phyloP scores from a whole-genome alignment of 2,113 vertebrate species.

The Dissostichus mawsoni region DNA sequence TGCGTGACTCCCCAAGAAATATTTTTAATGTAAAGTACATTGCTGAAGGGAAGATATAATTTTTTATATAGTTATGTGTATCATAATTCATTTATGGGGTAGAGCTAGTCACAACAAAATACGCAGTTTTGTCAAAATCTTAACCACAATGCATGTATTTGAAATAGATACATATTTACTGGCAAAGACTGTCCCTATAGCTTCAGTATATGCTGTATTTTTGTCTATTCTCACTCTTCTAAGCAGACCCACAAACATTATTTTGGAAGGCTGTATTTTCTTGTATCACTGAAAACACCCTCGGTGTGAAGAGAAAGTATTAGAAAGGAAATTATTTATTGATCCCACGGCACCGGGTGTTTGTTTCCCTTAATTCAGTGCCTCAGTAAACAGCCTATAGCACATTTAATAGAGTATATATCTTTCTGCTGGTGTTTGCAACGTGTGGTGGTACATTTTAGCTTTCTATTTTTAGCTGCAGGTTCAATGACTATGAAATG shows the following conservation, averaged over 20 bases:
- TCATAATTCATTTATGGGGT: neutral
- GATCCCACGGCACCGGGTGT: conserved; percentile 66
- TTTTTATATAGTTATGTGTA: neutral
- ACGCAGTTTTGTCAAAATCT: neutral
- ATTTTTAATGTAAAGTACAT: conserved; percentile 47
- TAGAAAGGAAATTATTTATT: conserved; percentile 78
- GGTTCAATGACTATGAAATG: conserved; percentile 82
- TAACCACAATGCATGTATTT: neutral
- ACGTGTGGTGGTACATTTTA: conserved; percentile 39
- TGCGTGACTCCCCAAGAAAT: conserved; percentile 29
- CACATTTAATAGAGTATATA: conserved; percentile 66
- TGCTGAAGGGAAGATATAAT: conserved; percentile 23
- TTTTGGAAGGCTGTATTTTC: conserved; percentile 46
- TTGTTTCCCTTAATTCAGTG: conserved; percentile 65
- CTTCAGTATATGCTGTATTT: neutral
- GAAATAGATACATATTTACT: neutral
- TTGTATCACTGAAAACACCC: conserved; percentile 39
- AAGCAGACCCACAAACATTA: conserved; percentile 7
- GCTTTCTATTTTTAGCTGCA: conserved; percentile 80
- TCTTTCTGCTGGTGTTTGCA: conserved; percentile 49
- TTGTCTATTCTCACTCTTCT: neutral
- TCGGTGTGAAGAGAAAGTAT: conserved; percentile 55
- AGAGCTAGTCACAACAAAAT: neutral
- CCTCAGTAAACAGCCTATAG: conserved; percentile 62
- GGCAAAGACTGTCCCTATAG: neutral